Conservation (phyloP, 1,140 invertebrate genomes). For the Ctenoplectra terminalis region DNA sequence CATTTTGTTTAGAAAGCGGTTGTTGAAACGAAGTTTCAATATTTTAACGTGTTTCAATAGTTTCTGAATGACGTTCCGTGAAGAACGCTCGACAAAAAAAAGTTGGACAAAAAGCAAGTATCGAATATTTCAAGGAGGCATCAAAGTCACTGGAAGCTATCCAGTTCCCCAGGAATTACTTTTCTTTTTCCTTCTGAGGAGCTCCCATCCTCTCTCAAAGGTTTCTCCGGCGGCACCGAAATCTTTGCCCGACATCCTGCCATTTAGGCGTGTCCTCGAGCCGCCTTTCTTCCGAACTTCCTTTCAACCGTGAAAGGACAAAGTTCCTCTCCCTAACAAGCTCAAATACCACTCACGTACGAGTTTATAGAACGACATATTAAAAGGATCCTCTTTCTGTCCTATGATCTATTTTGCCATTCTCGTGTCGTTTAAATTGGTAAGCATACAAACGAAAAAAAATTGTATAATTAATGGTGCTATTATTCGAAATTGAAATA, state of each 20-base stretch:
- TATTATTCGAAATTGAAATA: neutral
- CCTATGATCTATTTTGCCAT: neutral
- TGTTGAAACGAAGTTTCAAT: too few relatives aligned
- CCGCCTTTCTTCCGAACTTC: conserved; percentile 28
- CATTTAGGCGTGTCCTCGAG: conserved; percentile 25
- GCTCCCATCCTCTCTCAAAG: neutral
- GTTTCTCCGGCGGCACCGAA: neutral
- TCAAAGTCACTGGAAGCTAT: conserved; percentile 22
- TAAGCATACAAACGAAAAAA: too few relatives aligned
- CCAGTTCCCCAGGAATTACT: conserved; percentile 7
- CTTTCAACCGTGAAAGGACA: conserved; percentile 39
- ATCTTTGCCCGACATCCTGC: conserved; percentile 36
- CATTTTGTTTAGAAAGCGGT: too few relatives aligned
- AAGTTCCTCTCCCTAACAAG: conserved; percentile 32
- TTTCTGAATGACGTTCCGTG: too few relatives aligned
- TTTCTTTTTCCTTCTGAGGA: too few relatives aligned
- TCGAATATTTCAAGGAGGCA: neutral
- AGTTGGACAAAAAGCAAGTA: neutral
- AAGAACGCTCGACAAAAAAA: neutral
- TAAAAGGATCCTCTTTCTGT: neutral
- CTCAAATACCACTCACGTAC: conserved; percentile 10
- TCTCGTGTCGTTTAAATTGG: neutral
- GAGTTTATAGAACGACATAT: neutral
- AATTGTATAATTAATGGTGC: neutral
- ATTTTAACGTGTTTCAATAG: too few relatives aligned